Percentiles rank a stretch among this genome's conserved stretches.
Evolutionary conservation across 2,113 vertebrate genomes (phyloP).

Genomic region (Montifringilla adamsi): DNA sequence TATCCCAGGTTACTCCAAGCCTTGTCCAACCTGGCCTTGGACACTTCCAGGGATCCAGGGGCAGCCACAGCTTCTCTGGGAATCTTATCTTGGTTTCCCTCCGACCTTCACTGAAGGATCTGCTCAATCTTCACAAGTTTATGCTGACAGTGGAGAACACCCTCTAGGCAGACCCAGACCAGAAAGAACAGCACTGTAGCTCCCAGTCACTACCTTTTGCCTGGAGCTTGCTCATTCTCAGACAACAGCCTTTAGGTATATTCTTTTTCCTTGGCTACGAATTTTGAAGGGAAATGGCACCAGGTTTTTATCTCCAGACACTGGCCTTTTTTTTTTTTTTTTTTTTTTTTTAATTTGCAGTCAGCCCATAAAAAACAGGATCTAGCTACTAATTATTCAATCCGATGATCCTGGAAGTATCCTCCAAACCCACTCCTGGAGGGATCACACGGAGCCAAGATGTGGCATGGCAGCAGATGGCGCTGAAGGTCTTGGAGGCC

Average conservation of each 20-base stretch:
- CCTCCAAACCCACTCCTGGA: neutral
- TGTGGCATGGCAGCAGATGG: slow-evolving; percentile 2
- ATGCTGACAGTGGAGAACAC: neutral
- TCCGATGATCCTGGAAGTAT: neutral
- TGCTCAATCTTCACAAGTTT: neutral
- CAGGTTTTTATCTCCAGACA: neutral
- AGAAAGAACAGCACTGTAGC: neutral
- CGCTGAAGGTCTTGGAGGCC: slow-evolving; percentile 33
- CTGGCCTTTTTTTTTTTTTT: neutral
- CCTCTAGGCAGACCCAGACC: neutral
- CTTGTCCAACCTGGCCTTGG: fast-evolving
- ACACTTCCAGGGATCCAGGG: neutral
- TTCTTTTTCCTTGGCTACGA: neutral
- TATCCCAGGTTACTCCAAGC: fast-evolving
- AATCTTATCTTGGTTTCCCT: neutral
- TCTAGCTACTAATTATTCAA: neutral
- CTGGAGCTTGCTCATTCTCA: neutral
- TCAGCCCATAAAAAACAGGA: neutral
- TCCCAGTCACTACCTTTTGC: neutral
- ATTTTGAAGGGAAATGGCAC: neutral
- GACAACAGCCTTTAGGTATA: neutral
- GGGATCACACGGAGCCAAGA: neutral
- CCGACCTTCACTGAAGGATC: neutral
- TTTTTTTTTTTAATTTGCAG: neutral
- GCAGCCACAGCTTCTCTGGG: fast-evolving